phyloP scores from a whole-genome alignment of 2,797 vertebrate species.

The Onychomys torridus region DNA sequence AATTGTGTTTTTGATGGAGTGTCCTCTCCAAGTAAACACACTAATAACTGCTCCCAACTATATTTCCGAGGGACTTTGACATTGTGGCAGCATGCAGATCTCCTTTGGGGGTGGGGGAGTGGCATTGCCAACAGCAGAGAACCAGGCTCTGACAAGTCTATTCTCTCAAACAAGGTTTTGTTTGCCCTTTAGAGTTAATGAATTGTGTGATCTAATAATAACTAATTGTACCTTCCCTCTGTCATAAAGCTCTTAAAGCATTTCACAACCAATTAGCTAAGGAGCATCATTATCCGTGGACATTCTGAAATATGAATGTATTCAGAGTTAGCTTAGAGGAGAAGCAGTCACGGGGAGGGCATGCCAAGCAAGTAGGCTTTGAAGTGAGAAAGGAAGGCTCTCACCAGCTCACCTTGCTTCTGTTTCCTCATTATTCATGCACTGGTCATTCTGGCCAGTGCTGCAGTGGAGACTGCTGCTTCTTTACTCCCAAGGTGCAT shows the following conservation, averaged over 20 bases:
- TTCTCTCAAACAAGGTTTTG: constrained; percentile 72
- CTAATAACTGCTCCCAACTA: constrained; percentile 2
- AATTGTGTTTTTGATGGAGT: constrained; percentile 37
- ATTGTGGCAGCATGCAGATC: constrained; percentile 53
- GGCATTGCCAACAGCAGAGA: constrained; percentile 37
- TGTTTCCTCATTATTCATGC: constrained; percentile 25
- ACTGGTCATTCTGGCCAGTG: constrained; percentile 24
- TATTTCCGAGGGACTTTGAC: constrained; percentile 52
- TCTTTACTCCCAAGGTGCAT: neutral
- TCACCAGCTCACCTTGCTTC: constrained; percentile 27
- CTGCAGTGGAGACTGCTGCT: neutral
- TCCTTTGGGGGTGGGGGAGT: neutral
- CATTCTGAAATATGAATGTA: constrained; percentile 77
- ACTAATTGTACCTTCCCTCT: constrained; percentile 76
- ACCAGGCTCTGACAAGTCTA: constrained; percentile 31
- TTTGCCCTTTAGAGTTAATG: constrained; percentile 83
- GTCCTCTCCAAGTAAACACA: neutral
- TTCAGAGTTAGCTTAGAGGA: constrained; percentile 77
- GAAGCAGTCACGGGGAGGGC: neutral
- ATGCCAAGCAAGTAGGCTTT: constrained; percentile 24
- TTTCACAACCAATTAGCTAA: constrained; percentile 85
- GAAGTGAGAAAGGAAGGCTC: constrained; percentile 44
- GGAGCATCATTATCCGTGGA: constrained; percentile 78
- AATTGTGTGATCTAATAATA: constrained; percentile 78
- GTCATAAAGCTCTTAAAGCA: constrained; percentile 83